Base-by-base conservation (phyloP, 1,140 invertebrate genomes). In the Bicyclus anynana region DNA sequence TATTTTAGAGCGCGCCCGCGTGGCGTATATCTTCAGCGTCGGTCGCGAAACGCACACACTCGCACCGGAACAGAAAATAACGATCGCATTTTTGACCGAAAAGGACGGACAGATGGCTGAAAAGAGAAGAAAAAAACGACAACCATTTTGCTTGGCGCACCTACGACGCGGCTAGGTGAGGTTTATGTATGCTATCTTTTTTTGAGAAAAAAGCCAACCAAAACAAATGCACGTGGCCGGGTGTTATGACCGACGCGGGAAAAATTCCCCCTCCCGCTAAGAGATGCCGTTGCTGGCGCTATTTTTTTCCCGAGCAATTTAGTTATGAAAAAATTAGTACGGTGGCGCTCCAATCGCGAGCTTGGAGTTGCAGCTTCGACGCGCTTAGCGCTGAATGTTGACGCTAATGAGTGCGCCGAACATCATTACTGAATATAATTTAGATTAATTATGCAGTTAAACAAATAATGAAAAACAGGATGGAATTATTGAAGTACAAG, bases 101-200 rank as follows among this genome's bases (percentile, higher is more conserved):
- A 88, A 86, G 85, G 85, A 88, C 85, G 79, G 85, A 86, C 82
- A 86, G 82, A 86, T 88, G 82, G 83, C 72, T 84, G 82, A 86
- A 88, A 88, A 88, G 83, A 86, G 83, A 86, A 86, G 83, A 85
- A 88, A 88, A 86, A 88, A 88, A 88, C 80, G 84, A 83, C 84
- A 71, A 84, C 85, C 85, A 88, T 88, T 88, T 88, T 88, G 85
- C 80, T 83, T 75, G 82, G 81, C 79, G 80, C 79, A 82, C 81
- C 80, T 82, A 78, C 79, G 80, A 70, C 81, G 75, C 68, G 67
- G 65, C 72, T 76, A 77, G 76, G 79, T 79, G 84, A 76, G 74
- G 68, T 77, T 80, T 86, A 84, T 86, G 81, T 86, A 84, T 88
- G 80, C 74, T 68, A 78, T 80, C 79, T 84, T 85, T 88, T 84